phyloP scores from a whole-genome alignment of 2,888 invertebrate species.

The Euplagia quadripunctaria region DNA sequence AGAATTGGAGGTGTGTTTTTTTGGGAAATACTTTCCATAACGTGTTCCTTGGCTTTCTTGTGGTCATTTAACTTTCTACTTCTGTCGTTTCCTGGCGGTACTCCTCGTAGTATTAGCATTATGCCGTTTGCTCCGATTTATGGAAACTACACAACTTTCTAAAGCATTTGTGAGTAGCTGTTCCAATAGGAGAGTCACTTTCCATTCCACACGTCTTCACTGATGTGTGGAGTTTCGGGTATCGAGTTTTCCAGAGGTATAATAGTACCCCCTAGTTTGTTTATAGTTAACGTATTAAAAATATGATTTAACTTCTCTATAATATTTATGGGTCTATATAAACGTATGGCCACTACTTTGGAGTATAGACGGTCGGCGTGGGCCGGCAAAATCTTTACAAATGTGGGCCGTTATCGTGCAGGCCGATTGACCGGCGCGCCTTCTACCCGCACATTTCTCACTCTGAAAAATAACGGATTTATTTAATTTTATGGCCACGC shows the following conservation, averaged over 20 bases:
- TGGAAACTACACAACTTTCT: no score
- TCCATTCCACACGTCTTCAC: background rate
- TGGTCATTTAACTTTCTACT: no score
- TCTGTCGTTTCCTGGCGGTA: no score
- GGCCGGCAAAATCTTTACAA: slow-evolving; percentile 85
- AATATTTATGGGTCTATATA: slow-evolving; percentile 54
- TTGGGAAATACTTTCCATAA: no score
- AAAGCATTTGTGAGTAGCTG: no score
- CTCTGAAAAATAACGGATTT: slow-evolving; percentile 87
- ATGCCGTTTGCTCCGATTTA: no score
- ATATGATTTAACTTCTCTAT: slow-evolving; percentile 27
- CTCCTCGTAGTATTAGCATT: no score
- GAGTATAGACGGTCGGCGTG: slow-evolving; percentile 71
- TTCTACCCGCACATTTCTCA: slow-evolving; percentile 76
- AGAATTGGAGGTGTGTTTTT: no score
- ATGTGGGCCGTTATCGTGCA: slow-evolving; percentile 84
- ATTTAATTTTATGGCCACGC: slow-evolving; percentile 86
- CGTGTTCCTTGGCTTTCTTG: no score
- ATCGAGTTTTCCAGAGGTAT: no score
- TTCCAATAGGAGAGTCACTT: no score
- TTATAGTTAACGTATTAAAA: background rate
- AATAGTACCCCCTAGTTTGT: background rate
- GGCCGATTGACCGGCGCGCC: slow-evolving; percentile 81
- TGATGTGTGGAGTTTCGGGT: background rate
- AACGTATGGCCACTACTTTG: slow-evolving; percentile 77